Percentiles rank a stretch among this genome's conserved stretches.
Evolutionary conservation across 2,888 invertebrate genomes (phyloP).

Genomic region (Malthinus seriepunctatus): DNA sequence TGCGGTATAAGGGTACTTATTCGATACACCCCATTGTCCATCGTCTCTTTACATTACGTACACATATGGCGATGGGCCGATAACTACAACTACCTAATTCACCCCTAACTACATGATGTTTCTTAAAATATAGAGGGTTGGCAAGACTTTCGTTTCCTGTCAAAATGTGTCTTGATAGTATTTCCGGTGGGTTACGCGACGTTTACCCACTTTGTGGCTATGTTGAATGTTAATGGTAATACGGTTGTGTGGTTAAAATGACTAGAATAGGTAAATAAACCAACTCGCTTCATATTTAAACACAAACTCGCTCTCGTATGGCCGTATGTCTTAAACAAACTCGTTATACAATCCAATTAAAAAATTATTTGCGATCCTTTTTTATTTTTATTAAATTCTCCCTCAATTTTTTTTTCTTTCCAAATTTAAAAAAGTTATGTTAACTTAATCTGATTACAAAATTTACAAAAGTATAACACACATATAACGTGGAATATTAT

Average conservation of each 20-base stretch:
- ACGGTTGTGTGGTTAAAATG: conserved; percentile 15
- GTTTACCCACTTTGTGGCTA: conserved; percentile 24
- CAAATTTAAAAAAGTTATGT: not conserved
- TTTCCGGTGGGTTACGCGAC: conserved; percentile 24
- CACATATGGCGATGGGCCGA: conserved; percentile 29
- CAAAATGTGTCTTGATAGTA: conserved; percentile 18
- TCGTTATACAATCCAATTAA: conserved; percentile 2
- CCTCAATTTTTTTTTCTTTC: not conserved
- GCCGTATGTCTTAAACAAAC: conserved; percentile 8
- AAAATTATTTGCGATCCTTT: conserved; percentile 8
- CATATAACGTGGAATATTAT: conserved; percentile 3
- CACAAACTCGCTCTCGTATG: conserved; percentile 6
- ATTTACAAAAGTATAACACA: not conserved
- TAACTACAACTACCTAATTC: conserved; percentile 26
- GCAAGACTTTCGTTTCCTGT: conserved; percentile 25
- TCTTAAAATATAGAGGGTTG: conserved; percentile 30
- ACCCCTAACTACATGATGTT: conserved; percentile 18
- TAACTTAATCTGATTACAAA: conserved; percentile 5
- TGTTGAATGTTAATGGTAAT: conserved; percentile 23
- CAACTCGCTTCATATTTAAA: not conserved
- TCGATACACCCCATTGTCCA: conserved; percentile 22
- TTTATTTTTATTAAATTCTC: conserved; percentile 2
- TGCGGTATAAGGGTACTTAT: conserved; percentile 24
- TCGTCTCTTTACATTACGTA: conserved; percentile 25
- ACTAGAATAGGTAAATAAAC: conserved; percentile 18